Base-by-base conservation (phyloP, 2,797 vertebrate genomes). In the Notolabrus celidotus region DNA sequence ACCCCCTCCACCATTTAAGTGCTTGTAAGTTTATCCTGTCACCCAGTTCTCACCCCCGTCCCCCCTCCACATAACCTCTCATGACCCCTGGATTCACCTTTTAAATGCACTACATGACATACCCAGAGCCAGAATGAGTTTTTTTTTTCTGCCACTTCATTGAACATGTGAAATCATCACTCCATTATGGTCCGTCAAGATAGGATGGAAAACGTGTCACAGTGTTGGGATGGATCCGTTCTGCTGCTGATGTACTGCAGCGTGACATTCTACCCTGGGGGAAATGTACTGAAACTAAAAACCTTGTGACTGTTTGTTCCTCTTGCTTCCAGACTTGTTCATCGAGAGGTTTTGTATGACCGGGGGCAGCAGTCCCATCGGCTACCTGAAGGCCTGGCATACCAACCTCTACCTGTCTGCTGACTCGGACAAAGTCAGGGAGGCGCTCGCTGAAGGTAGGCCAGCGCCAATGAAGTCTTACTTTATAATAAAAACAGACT, bases 291-390 rank as follows among this genome's bases (percentile, higher is more conserved):
- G 74, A 62, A 66, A 75, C 42, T 45, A 29, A 68, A 73, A 67
- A n/a, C 22, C 22, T 2, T 36, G 57, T 63, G 55, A 10, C 0
- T 69, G 0, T 75, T 59, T 63, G 43, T 57, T 45, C 12, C n/a
- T 77, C 62, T 65, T 20, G 50, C 80, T 59, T 52, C 5, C 89
- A 99, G 98, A 95, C 88, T 91, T 99, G 71, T 97, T 97, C 88
- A 97, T 99, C 5, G 97, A 99, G 93, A 94, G 98, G 77, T 99
- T 99, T 90, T 99, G 97, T 86, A 98, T 99, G 97, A 99, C 98
- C 0, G 97, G 98, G 11, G 97, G 98, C 20, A 98, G 95, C 79
- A 99, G 95, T 83, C 97, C 97, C 36, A 97, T 97, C 72, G 95
- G 96, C 84, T 99, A 99, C 92, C 94, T 99, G 86, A 98, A 99